A percentile compares a stretch with the other conserved stretches of the same genome.
phyloP scores from a whole-genome alignment of 1,140 invertebrate species.

The Calephelis nemesis region DNA sequence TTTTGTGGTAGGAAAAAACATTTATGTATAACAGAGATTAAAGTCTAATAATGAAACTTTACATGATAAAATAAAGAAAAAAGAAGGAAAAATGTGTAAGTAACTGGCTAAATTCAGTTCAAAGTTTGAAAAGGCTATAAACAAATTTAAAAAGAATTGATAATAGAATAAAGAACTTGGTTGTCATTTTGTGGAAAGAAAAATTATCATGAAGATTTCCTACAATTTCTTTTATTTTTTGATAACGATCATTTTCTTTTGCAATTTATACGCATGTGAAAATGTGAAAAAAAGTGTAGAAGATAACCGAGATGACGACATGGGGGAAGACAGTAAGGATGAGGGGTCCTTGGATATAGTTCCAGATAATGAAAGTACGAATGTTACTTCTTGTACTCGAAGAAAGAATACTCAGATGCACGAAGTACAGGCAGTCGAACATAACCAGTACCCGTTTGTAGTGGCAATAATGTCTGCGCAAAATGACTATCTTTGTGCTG shows the following conservation, averaged over 20 bases:
- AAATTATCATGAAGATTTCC: neutral
- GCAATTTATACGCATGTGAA: conserved; percentile 28
- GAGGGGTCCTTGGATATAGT: conserved; percentile 49
- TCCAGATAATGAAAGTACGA: conserved; percentile 44
- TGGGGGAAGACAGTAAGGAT: conserved; percentile 51
- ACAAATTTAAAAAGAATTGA: conserved; percentile 3
- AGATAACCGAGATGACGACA: conserved; percentile 53
- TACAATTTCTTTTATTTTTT: neutral
- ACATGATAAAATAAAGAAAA: no score
- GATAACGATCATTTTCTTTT: neutral
- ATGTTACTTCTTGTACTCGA: conserved; percentile 48
- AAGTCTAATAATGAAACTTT: no score
- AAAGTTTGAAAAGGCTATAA: neutral
- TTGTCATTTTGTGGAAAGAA: neutral
- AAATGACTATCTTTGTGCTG: conserved; percentile 63
- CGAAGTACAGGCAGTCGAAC: conserved; percentile 47
- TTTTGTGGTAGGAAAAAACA: no score
- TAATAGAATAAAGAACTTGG: conserved; percentile 5
- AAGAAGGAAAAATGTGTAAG: neutral
- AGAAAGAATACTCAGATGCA: conserved; percentile 56
- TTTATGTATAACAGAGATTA: no score
- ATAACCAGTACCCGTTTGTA: conserved; percentile 64
- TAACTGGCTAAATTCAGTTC: neutral
- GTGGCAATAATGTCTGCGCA: conserved; percentile 59
- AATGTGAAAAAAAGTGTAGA: conserved; percentile 66